Evolutionary conservation across 2,113 vertebrate genomes (phyloP).

Genomic region (Potamarius usumacintae): DNA sequence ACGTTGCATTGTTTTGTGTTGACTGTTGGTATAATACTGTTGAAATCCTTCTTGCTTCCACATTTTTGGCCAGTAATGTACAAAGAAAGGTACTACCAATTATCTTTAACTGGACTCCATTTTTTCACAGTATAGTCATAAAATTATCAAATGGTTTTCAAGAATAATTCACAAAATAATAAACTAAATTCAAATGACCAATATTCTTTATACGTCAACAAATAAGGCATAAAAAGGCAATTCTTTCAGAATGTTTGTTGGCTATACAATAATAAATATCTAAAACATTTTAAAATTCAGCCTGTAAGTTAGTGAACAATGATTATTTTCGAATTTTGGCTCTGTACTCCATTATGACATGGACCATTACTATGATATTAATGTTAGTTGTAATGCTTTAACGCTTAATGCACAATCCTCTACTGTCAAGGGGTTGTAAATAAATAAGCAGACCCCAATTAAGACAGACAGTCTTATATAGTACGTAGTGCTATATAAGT

Average conservation of each 20-base stretch:
- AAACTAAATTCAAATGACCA: neutral
- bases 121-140: slow-evolving; percentile 36
- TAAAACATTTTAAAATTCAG: slow-evolving; percentile 6
- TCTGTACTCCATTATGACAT: neutral
- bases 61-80: neutral
- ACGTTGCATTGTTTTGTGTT: neutral
- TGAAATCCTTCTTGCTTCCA: neutral
- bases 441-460: neutral
- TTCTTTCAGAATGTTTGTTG: slow-evolving; percentile 33
- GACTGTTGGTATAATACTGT: neutral
- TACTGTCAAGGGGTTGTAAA: neutral
- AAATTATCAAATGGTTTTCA: neutral
- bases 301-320: neutral
- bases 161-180: neutral
- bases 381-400: neutral
- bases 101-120: neutral
- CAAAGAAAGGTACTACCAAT: neutral
- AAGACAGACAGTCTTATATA: neutral
- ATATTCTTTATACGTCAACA: slow-evolving; percentile 2
- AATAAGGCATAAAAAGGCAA: slow-evolving; percentile 9
- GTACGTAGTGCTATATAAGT: neutral
- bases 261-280: slow-evolving; percentile 46
- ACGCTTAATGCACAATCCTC: neutral
- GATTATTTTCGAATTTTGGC: neutral
- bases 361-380: neutral